Evolutionary conservation across 2,113 vertebrate species (phyloP).

Genomic region (Cnemophilus loriae): DNA sequence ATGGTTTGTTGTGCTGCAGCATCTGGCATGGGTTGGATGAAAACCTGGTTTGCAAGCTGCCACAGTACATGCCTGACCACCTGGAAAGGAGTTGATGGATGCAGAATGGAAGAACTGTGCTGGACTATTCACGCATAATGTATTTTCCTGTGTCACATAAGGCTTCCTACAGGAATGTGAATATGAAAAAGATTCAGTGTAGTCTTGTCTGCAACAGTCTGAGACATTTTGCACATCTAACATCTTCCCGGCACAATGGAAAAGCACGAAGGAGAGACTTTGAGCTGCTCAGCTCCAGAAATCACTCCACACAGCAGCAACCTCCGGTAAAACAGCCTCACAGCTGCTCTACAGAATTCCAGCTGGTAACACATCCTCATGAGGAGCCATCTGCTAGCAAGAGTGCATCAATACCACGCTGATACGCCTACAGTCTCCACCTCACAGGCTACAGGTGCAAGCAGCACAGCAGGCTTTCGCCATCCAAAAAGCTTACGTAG

Average conservation of each 20-base stretch:
- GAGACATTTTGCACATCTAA: background rate
- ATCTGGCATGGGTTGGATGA: background rate
- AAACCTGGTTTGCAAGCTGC: background rate
- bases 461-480: background rate
- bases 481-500: background rate
- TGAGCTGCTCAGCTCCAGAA: background rate
- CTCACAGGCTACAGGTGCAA: background rate
- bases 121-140: background rate
- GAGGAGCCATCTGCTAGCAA: slow-evolving; percentile 26
- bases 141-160: background rate
- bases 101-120: background rate
- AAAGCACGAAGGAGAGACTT: background rate
- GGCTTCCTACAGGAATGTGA: background rate
- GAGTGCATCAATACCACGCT: background rate
- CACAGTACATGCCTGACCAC: background rate
- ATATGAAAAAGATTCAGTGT: background rate
- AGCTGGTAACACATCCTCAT: background rate
- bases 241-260: background rate
- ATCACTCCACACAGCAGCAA: background rate
- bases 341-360: slow-evolving; percentile 30
- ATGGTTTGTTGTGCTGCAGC: background rate
- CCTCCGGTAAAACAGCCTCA: background rate
- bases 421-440: background rate
- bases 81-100: background rate
- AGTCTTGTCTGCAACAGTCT: background rate